Evolutionary conservation across 2,797 vertebrate species (phyloP).

Genomic region (Chromis chromis): DNA sequence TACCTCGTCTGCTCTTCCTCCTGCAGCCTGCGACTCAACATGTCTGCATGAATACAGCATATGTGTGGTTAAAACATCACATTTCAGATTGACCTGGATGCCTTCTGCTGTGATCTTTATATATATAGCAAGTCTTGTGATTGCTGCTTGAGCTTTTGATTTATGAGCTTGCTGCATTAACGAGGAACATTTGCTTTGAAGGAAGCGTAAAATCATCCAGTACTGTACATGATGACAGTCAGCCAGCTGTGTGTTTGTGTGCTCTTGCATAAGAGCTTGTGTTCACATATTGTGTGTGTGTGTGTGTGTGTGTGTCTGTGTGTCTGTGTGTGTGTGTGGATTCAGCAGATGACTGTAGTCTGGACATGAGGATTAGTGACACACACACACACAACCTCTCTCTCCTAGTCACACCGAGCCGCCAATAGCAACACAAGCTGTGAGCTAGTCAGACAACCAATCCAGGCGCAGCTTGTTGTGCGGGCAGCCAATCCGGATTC

Average conservation of each 20-base stretch:
- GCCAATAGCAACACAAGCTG: constrained; percentile 29
- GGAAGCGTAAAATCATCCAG: constrained; percentile 1
- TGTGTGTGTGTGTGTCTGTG: constrained; percentile 29
- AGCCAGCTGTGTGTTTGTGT: constrained; percentile 23
- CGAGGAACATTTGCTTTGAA: neutral
- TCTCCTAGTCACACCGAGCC: constrained; percentile 17
- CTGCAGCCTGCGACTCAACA: neutral
- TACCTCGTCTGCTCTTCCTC: constrained; percentile 1
- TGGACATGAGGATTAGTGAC: constrained; percentile 58
- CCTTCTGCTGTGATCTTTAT: neutral
- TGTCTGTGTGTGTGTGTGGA: constrained; percentile 23
- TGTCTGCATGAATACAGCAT: neutral
- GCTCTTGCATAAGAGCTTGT: constrained; percentile 27
- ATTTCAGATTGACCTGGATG: neutral
- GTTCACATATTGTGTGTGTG: neutral
- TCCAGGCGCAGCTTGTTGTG: constrained; percentile 36
- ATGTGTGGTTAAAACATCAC: neutral
- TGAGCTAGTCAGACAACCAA: constrained; percentile 38
- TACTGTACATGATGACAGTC: neutral
- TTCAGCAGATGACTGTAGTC: constrained; percentile 34
- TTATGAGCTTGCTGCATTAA: neutral
- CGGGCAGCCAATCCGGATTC: constrained; percentile 30
- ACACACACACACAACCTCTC: constrained; percentile 26
- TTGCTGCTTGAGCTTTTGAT: constrained; percentile 12
- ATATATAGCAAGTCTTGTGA: neutral